Base-by-base conservation (phyloP, 2,888 invertebrate species). In the Philereme vetulata region DNA sequence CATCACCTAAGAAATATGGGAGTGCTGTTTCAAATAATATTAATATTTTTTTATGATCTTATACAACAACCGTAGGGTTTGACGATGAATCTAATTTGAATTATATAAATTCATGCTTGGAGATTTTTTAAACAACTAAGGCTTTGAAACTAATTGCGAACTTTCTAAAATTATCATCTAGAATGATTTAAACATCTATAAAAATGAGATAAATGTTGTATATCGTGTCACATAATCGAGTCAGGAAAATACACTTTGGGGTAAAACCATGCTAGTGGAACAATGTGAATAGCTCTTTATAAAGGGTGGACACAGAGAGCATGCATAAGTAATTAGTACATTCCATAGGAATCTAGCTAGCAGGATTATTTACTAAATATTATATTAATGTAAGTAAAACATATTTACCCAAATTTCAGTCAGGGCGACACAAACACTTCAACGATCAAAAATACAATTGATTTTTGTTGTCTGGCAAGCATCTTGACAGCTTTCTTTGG, bases 401-500 rank as follows among this genome's bases (percentile, higher is more conserved):
- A 92, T 92, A 92, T 88, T 92, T 92, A 92, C 91, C 91, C 88
- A 88, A 84, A 85, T 81, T 79, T 86, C 85, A 78, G 84, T 90
- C 87, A 89, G 89, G 90, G 89, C 84, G 87, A 88, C 88, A 89
- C 88, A 91, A 82, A 88, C 86, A 86, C 84, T 85, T 84, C 83
- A 81, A 80, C 76, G 83, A 81, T 84, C 80, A 82, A 85, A 81
- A 85, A 83, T 85, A 62, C 78, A 82, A 82, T 80, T 75, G 77
- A 82, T 77, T 77, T 80, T 82, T 72, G 72, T 67, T 78, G 72
- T 85, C 88, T 88, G 88, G 84, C 77, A 81, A 88, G 90, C 91
- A 92, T 92, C 92, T 91, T 92, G 92, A 92, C 92, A 92, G 86
- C 90, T 92, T 91, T 91, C 84, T 85, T 85, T 84, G 75, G 66